Percentiles rank a stretch among this genome's conserved stretches.
Conservation (phyloP, 2,888 invertebrate species). For the Drosophila kambysellisi region DNA sequence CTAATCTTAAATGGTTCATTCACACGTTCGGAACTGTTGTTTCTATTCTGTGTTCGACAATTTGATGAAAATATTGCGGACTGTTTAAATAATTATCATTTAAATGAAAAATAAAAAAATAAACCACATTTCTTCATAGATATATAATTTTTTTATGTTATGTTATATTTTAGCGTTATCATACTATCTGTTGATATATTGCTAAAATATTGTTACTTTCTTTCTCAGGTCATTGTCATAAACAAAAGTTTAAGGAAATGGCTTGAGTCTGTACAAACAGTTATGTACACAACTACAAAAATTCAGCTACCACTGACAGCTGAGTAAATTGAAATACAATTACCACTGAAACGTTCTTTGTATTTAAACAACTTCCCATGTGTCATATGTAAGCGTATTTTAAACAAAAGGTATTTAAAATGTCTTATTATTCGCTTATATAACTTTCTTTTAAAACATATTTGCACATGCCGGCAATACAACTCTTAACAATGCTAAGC, state of each 20-base stretch:
- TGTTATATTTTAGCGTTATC: not conserved
- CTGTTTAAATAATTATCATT: not conserved
- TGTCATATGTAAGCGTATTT: not conserved
- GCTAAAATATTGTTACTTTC: not conserved
- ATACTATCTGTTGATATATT: not conserved
- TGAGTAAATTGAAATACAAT: slow-evolving; percentile 3
- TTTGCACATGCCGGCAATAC: not conserved
- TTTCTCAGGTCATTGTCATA: not conserved
- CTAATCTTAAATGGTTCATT: not conserved
- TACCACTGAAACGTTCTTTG: not conserved
- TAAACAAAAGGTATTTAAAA: not conserved
- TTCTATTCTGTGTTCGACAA: not conserved
- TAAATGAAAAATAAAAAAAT: not conserved
- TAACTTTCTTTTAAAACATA: not conserved
- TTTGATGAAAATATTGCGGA: not conserved
- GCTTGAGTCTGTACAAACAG: not conserved
- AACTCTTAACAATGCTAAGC: slow-evolving; percentile 7
- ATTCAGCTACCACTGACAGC: not conserved
- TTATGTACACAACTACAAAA: not conserved
- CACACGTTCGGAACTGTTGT: not conserved
- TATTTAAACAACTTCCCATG: slow-evolving; percentile 11
- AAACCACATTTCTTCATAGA: too few relatives aligned
- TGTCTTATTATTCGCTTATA: not conserved
- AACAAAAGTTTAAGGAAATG: not conserved
- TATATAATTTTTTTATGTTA: too few relatives aligned